Percentiles rank a stretch among this genome's conserved stretches.
phyloP scores from a whole-genome alignment of 2,797 vertebrate species.

The Coccyzus lansbergi region DNA sequence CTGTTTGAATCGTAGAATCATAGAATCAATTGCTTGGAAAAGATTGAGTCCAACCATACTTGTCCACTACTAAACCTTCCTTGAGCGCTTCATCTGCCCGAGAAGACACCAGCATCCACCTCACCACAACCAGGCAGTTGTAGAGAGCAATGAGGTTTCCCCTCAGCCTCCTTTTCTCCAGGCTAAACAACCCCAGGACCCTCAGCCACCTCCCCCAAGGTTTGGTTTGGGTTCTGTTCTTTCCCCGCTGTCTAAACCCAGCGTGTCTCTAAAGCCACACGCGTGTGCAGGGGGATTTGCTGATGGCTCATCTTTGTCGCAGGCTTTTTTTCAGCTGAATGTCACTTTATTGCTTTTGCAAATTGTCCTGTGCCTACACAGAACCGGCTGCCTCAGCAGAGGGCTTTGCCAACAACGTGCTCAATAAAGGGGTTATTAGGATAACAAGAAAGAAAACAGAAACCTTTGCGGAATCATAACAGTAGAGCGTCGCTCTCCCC shows the following conservation, averaged over 20 bases:
- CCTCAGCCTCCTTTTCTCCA: too few relatives aligned
- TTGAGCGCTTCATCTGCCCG: too few relatives aligned
- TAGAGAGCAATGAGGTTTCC: too few relatives aligned
- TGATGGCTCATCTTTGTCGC: conserved; percentile 70
- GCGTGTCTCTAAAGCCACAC: conserved; percentile 60
- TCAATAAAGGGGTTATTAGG: conserved; percentile 73
- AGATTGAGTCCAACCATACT: too few relatives aligned
- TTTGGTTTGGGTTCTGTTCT: neutral
- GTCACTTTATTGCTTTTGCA: conserved; percentile 75
- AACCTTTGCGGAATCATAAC: conserved; percentile 71
- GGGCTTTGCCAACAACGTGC: conserved; percentile 64
- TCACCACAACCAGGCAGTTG: too few relatives aligned
- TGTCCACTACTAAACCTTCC: too few relatives aligned
- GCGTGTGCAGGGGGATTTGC: conserved; percentile 68
- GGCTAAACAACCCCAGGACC: too few relatives aligned
- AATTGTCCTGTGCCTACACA: conserved; percentile 71
- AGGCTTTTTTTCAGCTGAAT: conserved; percentile 69
- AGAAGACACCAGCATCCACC: too few relatives aligned
- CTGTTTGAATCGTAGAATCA: neutral
- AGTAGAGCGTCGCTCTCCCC: neutral
- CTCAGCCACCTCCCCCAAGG: neutral
- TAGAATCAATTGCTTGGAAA: too few relatives aligned
- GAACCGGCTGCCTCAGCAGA: conserved; percentile 74
- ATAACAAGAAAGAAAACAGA: conserved; percentile 73
- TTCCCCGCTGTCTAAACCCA: conserved; percentile 2